Base-by-base conservation (phyloP, 2,888 invertebrate genomes). In the Drosophila cracens region DNA sequence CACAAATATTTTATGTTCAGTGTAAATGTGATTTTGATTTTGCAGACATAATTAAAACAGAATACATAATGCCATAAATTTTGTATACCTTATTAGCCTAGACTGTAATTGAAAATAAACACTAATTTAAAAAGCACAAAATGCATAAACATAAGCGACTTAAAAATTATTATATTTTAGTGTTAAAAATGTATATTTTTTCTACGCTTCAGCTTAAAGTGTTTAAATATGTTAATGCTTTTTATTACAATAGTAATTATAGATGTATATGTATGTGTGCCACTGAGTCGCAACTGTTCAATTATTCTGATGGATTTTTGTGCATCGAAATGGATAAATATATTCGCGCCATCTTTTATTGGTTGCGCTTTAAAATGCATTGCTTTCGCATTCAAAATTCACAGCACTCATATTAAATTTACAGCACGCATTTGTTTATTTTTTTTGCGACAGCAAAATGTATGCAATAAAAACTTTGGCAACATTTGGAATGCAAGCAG, bases 381-480 rank as follows among this genome's bases (percentile, higher is more conserved):
- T 27, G 31, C 27, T 2, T 6, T 10, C 8, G 5, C 43, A 27
- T 27, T 34, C 11, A 29, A 21, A 31, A 40, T 33, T 8, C 8
- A 40, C 7, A 13, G 43, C 34, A 49, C 34, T 51, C 21, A 51
- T 58, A 59, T 68, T 64, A 53, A 59, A 73, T 53, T 65, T 56
- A 60, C 34, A 57, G 52, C 54, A 62, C 36, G 13, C 11, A 1
- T 6, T 38, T 25, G 10, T 33, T 52, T 16, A 3, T 25, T 52
- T 54, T 27, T 82, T 69, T 54, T 51, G 66, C 52, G 53, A 49
- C 53, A 21, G 16, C 60, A 65, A 71, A 76, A 54, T 61, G 51
- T 49, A 68, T 62, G 67, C 66, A 61, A 68, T 61, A 72, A 56
- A 64, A 66, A 46, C 68, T 43, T 43, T 67, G 68, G 63, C 70